phyloP scores from a whole-genome alignment of 2,797 vertebrate species.

The Prionace glauca region DNA sequence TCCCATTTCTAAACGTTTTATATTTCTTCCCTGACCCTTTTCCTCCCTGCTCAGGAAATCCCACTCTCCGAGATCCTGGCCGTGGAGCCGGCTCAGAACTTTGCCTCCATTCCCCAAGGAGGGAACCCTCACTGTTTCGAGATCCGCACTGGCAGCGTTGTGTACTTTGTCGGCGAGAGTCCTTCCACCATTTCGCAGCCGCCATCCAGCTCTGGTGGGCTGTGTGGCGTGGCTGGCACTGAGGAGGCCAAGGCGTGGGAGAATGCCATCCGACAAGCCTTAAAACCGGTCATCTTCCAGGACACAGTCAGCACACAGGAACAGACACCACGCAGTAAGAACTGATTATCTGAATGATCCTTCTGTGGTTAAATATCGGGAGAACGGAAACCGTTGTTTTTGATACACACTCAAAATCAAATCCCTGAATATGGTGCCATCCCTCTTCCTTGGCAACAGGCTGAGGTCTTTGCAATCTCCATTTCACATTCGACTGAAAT shows the following conservation, averaged over 20 bases:
- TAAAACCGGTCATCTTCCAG: slow-evolving; percentile 80
- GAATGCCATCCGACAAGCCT: slow-evolving; percentile 75
- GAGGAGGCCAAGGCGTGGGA: slow-evolving; percentile 78
- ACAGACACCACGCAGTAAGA: slow-evolving; percentile 60
- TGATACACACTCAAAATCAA: too few relatives aligned
- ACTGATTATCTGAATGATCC: too few relatives aligned
- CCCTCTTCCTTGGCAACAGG: too few relatives aligned
- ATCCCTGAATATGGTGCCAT: too few relatives aligned
- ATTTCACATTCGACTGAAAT: too few relatives aligned
- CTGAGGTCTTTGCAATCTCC: too few relatives aligned
- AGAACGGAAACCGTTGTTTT: too few relatives aligned
- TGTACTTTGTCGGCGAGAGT: slow-evolving; percentile 82
- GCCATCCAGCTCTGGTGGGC: slow-evolving; percentile 55
- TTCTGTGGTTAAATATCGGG: too few relatives aligned
- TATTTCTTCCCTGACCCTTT: background rate
- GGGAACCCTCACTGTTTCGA: slow-evolving; percentile 85
- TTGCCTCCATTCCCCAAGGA: slow-evolving; percentile 62
- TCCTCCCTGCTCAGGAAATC: slow-evolving; percentile 63
- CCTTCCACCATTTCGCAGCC: slow-evolving; percentile 54
- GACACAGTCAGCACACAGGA: slow-evolving; percentile 60
- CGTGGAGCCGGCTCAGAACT: slow-evolving; percentile 67
- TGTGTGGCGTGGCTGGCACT: slow-evolving; percentile 65
- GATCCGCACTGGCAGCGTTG: slow-evolving; percentile 72
- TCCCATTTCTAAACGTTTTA: background rate
- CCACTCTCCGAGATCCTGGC: slow-evolving; percentile 80